Conservation (phyloP, 2,113 vertebrate genomes). For the Thermophis baileyi region DNA sequence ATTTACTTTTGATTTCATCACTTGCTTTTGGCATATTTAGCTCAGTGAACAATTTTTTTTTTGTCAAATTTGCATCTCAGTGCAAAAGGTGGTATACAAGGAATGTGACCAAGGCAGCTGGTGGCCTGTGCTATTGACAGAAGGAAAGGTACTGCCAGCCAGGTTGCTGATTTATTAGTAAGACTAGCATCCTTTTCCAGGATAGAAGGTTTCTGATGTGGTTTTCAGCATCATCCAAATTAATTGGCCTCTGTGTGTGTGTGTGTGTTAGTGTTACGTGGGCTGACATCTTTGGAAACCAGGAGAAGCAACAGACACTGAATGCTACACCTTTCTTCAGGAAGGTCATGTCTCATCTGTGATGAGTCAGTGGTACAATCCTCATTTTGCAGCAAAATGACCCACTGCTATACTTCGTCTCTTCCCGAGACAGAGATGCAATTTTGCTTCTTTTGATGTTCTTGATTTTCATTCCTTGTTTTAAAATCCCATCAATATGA, state of each 20-base stretch:
- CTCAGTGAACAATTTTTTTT: neutral
- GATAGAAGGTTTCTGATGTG: slow-evolving; percentile 31
- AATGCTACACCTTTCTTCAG: neutral
- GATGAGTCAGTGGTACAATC: neutral
- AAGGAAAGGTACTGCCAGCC: slow-evolving; percentile 4
- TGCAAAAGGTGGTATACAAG: neutral
- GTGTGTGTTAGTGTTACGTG: neutral
- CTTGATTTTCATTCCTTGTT: neutral
- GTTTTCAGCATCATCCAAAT: neutral
- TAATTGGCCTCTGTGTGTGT: slow-evolving; percentile 16
- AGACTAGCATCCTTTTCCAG: neutral
- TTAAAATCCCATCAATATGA: neutral
- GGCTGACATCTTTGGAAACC: neutral
- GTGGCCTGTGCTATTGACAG: slow-evolving; percentile 6
- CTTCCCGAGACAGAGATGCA: neutral
- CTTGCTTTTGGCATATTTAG: slow-evolving; percentile 4
- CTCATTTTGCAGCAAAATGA: neutral
- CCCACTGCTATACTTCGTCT: neutral
- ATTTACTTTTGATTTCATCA: neutral
- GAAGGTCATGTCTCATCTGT: neutral
- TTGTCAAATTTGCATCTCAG: slow-evolving; percentile 18
- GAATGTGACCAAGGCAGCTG: neutral
- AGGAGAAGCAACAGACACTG: neutral
- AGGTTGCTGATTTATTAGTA: neutral
- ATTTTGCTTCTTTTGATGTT: neutral